These are phyloP conservation scores for Hippopotamus amphibius DNA, from an alignment of 2,113 vertebrate species.

Conservation along the genomic window DNA sequence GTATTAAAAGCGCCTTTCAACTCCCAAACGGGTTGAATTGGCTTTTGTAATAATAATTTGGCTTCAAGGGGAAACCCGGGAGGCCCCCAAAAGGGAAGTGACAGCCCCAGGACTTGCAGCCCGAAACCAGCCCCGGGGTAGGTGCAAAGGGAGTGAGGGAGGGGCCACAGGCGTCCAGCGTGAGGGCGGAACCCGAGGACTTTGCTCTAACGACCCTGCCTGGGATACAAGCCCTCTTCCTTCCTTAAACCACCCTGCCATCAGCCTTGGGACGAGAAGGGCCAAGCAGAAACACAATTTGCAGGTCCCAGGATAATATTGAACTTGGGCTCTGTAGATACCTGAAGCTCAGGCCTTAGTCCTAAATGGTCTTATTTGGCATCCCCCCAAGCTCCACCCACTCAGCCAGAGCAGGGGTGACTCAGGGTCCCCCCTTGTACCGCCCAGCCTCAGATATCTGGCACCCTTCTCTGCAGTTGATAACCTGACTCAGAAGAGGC, in stretches of 20 bases:
- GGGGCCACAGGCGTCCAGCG: background rate
- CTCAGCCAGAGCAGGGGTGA: background rate
- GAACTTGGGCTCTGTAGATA: too few species aligned
- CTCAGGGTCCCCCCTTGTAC: background rate
- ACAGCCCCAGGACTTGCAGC: background rate
- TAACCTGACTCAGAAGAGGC: background rate
- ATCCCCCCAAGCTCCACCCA: background rate
- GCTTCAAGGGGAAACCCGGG: conserved; percentile 59
- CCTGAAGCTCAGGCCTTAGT: background rate
- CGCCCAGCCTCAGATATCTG: background rate
- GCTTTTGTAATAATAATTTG: conserved; percentile 50
- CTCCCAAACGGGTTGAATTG: conserved; percentile 5
- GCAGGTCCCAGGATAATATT: background rate
- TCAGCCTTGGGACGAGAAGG: background rate
- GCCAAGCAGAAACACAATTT: background rate
- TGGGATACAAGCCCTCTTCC: background rate
- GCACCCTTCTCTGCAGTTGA: background rate
- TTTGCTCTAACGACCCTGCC: conserved; percentile 61
- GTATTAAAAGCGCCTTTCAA: conserved; percentile 47
- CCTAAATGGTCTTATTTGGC: background rate
- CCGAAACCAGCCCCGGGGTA: background rate
- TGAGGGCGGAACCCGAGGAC: conserved; percentile 57
- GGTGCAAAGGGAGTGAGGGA: conserved; percentile 49
- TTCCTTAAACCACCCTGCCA: conserved; percentile 19
- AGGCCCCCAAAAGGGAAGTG: conserved; percentile 65